These are phyloP conservation scores for Ranitomeya imitator DNA, from an alignment of 2,113 vertebrate species.

Conservation along the genomic window DNA sequence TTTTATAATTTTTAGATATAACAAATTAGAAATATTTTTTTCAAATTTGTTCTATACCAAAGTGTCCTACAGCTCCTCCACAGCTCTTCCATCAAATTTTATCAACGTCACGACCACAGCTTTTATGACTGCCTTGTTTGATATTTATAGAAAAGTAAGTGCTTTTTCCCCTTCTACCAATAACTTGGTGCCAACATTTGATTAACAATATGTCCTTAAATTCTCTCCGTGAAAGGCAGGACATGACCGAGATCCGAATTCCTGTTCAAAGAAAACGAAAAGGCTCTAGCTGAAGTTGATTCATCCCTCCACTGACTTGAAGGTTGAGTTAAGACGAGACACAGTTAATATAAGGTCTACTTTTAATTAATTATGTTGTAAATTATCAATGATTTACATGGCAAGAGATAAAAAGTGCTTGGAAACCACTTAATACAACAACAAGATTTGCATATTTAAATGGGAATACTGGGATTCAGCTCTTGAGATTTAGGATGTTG, in stretches of 20 bases:
- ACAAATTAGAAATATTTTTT: no score
- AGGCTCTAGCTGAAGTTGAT: conserved; percentile 6
- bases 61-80: neutral
- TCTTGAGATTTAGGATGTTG: neutral
- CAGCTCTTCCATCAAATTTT: neutral
- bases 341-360: conserved; percentile 15
- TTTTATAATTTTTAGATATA: no score
- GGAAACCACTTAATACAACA: neutral
- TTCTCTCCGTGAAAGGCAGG: conserved; percentile 21
- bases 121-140: conserved; percentile 31
- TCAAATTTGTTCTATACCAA: neutral
- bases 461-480: neutral
- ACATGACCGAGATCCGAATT: neutral
- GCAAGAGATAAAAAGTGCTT: neutral
- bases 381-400: neutral
- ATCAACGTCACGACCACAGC: neutral
- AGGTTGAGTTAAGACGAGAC: conserved; percentile 5
- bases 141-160: conserved; percentile 35
- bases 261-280: conserved; percentile 6
- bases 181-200: neutral
- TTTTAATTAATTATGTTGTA: conserved; percentile 38
- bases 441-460: neutral
- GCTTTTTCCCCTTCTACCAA: conserved; percentile 6
- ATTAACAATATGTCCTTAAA: conserved; percentile 35
- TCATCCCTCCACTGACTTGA: conserved; percentile 26